phyloP scores from a whole-genome alignment of 2,888 invertebrate species.

The Callinectes sapidus region DNA sequence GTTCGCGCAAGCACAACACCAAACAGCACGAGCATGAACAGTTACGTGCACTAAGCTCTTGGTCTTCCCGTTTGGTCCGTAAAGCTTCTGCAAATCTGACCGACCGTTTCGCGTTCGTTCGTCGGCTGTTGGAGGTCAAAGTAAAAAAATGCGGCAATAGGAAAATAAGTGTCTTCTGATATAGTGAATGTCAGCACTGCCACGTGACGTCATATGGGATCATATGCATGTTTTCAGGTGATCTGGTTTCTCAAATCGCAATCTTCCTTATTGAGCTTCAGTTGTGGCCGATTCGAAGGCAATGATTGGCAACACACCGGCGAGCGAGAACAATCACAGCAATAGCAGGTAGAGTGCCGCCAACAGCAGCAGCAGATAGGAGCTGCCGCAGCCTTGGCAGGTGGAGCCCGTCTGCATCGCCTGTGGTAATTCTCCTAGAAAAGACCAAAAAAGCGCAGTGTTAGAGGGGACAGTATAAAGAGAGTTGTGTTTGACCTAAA shows the following conservation, averaged over 20 bases:
- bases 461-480: background rate
- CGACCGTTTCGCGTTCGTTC: background rate
- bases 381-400: slow-evolving; percentile 56
- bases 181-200: background rate
- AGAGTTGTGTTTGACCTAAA: background rate
- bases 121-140: background rate
- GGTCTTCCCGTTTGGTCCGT: background rate
- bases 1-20: background rate
- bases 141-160: slow-evolving; percentile 18
- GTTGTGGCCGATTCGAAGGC: background rate
- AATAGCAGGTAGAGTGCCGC: slow-evolving; percentile 41
- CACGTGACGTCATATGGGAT: background rate
- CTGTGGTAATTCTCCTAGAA: slow-evolving; percentile 62
- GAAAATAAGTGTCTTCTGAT: background rate
- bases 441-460: background rate
- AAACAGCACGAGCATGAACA: background rate
- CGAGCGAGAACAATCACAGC: slow-evolving; percentile 29
- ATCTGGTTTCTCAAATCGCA: background rate
- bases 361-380: slow-evolving; percentile 46
- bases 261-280: background rate
- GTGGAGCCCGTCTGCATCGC: slow-evolving; percentile 70
- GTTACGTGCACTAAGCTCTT: background rate
- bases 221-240: background rate
- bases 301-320: background rate
- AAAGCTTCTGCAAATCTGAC: background rate